These are phyloP conservation scores for Pangasius mekongensis DNA, from an alignment of 2,797 vertebrate genomes.

Conservation along the genomic window DNA sequence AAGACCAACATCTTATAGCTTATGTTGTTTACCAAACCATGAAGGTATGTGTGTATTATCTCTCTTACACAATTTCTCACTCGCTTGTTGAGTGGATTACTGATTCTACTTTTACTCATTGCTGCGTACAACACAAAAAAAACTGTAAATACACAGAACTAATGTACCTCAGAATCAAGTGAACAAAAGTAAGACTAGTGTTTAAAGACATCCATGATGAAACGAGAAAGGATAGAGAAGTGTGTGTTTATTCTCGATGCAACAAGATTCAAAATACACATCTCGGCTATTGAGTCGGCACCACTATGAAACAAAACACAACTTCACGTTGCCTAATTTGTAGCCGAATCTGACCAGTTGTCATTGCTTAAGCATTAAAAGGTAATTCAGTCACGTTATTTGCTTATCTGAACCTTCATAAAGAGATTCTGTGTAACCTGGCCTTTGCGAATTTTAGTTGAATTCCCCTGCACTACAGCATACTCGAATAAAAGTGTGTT, in stretches of 20 bases:
- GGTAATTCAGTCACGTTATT: not conserved
- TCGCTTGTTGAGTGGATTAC: not conserved
- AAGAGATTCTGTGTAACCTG: not conserved
- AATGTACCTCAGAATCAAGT: not conserved
- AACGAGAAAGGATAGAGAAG: not conserved
- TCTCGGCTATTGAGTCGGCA: not conserved
- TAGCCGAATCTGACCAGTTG: not conserved
- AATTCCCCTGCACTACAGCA: not conserved
- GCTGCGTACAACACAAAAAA: not conserved
- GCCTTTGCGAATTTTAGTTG: not conserved
- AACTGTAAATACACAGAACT: not conserved
- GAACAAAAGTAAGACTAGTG: not conserved
- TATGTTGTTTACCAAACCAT: not conserved
- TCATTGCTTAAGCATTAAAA: not conserved
- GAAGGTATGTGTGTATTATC: not conserved
- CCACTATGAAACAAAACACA: not conserved
- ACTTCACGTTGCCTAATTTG: not conserved
- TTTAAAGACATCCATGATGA: not conserved
- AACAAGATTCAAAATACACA: not conserved
- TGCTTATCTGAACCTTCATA: not conserved
- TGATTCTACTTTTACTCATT: not conserved
- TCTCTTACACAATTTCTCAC: not conserved
- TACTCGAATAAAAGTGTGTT: not conserved
- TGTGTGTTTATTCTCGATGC: not conserved
- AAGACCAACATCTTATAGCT: not conserved